Conservation (phyloP, 2,113 vertebrate species). For the Seriola aureovittata region DNA sequence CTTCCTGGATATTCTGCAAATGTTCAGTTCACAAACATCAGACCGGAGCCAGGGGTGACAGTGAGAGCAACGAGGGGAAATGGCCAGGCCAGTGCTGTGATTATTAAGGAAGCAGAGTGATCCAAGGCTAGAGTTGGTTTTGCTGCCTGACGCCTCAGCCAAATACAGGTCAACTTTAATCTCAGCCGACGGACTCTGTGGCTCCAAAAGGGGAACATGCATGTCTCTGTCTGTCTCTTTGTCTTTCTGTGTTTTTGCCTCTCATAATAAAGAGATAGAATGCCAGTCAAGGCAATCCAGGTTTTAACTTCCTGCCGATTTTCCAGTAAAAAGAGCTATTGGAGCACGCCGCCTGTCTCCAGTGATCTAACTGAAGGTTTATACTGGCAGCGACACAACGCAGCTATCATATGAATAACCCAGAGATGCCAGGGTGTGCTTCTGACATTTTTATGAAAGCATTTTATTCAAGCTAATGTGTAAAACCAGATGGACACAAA, state of each 20-base stretch:
- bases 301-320: slow-evolving; percentile 59
- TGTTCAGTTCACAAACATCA: slow-evolving; percentile 28
- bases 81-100: slow-evolving; percentile 33
- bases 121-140: slow-evolving; percentile 53
- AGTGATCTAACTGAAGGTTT: slow-evolving; percentile 68
- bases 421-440: slow-evolving; percentile 32
- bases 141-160: slow-evolving; percentile 29
- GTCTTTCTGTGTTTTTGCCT: slow-evolving; percentile 42
- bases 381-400: slow-evolving; percentile 63
- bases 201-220: slow-evolving; percentile 43
- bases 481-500: slow-evolving; percentile 63
- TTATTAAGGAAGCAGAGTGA: slow-evolving; percentile 57
- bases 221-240: slow-evolving; percentile 32
- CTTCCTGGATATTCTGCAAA: slow-evolving; percentile 49
- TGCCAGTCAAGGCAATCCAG: slow-evolving; percentile 44
- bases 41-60: slow-evolving; percentile 41
- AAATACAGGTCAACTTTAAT: slow-evolving; percentile 62
- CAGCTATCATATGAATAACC: slow-evolving; percentile 63
- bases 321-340: slow-evolving; percentile 69
- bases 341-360: slow-evolving; percentile 56
- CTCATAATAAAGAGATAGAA: slow-evolving; percentile 49
- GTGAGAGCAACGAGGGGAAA: slow-evolving; percentile 35
- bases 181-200: slow-evolving; percentile 44
- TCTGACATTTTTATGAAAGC: slow-evolving; percentile 55
- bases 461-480: slow-evolving; percentile 47